Evolutionary conservation across 2,888 invertebrate genomes (phyloP), one percentile per base, ranked within the genome.

Genomic region (Meteorus colon): DNA sequence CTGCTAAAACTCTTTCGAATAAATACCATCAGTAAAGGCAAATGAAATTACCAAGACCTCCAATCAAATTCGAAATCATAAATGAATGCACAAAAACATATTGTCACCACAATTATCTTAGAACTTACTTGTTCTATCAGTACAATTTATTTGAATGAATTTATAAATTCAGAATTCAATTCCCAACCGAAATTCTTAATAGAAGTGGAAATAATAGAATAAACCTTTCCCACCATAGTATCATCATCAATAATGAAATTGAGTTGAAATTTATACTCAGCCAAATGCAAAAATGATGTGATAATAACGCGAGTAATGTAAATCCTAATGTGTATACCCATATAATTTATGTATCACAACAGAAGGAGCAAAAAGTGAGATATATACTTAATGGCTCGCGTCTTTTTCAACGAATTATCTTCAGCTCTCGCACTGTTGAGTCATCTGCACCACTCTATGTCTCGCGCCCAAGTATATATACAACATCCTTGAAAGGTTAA

Each of bases 401-500:
- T 68, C 66, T 67, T 59, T 73, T 75, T 68, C 68, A 68, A 62
- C 41, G 69, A 73, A 55, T 69, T 73, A 76, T 76, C 63, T 76
- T 19, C 19, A 24, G 73, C 48, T 73, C 69, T 62, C 67, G 71
- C 45, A 71, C 31, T 63, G 51, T 4, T 73, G 55, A 19, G 5
- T n/a, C 55, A 19, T 19, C 19, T 2, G 29, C 16, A n/a, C 16
- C 41, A 62, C 62, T 63, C 63, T 66, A 65, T 83, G 77, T 81
- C 41, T 41, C 12, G 12, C 12, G 12, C 48, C 16, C 48, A 19
- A 0, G 19, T 55, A 55, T 55, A 19, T n/a, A 19, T 19, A 19
- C 19, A 55, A 19, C 55, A 81, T 85, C 82, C 83, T 83, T 83
- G 84, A 80, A 79, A 83, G 84, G 83, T 86, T 84, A 85, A 87